Evolutionary conservation across 2,888 invertebrate species (phyloP).

Genomic region (Petrophora chlorosata): DNA sequence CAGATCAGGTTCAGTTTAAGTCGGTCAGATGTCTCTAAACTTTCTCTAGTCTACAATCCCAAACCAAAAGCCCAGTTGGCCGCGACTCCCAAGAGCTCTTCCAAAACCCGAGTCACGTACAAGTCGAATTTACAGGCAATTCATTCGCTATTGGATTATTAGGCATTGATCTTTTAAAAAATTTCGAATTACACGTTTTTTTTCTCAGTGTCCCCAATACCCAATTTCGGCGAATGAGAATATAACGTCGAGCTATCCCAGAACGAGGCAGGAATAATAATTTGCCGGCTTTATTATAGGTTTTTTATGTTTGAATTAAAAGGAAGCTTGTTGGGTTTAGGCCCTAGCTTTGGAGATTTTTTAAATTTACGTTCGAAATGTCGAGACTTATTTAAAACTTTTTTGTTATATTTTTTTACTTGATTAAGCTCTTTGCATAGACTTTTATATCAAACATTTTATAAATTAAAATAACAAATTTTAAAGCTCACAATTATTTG

Average conservation of each 20-base stretch:
- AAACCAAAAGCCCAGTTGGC: conserved; percentile 17
- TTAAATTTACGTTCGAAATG: too few relatives aligned
- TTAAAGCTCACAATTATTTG: too few relatives aligned
- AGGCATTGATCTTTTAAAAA: conserved; percentile 80
- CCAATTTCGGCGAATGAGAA: conserved; percentile 63
- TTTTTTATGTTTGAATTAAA: conserved; percentile 25
- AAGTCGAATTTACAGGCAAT: conserved; percentile 77
- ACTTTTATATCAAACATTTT: too few relatives aligned
- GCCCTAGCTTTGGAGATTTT: conserved; percentile 10
- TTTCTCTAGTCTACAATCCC: conserved; percentile 4
- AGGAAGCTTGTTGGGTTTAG: conserved; percentile 20
- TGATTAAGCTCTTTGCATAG: too few relatives aligned
- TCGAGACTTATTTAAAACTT: background rate
- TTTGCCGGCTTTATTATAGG: conserved; percentile 42
- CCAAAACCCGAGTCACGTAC: conserved; percentile 64
- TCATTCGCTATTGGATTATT: conserved; percentile 82
- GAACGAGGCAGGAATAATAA: conserved; percentile 63
- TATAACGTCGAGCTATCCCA: conserved; percentile 67
- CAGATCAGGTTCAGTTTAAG: too few relatives aligned
- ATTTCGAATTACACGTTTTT: conserved; percentile 45
- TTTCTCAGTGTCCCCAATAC: conserved; percentile 56
- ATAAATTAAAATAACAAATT: too few relatives aligned
- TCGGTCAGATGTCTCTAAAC: conserved; percentile 5
- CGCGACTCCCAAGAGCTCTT: conserved; percentile 4
- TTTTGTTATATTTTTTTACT: too few relatives aligned